Evolutionary conservation across 2,113 vertebrate genomes (phyloP).

Genomic region (Odocoileus virginianus): DNA sequence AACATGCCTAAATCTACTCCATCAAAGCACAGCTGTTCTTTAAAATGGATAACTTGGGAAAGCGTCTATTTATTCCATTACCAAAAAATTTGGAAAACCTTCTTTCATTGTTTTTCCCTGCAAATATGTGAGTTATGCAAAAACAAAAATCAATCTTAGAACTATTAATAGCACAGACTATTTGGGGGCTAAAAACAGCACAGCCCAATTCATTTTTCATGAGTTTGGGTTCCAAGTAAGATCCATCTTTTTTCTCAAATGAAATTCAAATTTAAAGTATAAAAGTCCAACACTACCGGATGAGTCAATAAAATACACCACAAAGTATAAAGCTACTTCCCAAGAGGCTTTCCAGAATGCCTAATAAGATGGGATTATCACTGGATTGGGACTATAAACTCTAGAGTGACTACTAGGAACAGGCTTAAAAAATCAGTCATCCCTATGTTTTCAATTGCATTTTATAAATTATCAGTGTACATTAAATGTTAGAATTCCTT

Average conservation of each 20-base stretch:
- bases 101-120: slow-evolving; percentile 28
- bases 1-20: neutral
- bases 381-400: neutral
- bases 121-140: slow-evolving; percentile 40
- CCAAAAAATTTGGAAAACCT: slow-evolving; percentile 1
- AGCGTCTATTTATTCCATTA: neutral
- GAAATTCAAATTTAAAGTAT: slow-evolving; percentile 40
- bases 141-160: slow-evolving; percentile 56
- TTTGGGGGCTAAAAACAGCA: slow-evolving; percentile 46
- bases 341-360: neutral
- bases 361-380: neutral
- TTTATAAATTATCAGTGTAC: neutral
- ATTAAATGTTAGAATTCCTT: neutral
- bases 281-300: neutral
- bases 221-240: slow-evolving; percentile 27
- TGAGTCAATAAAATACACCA: neutral
- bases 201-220: slow-evolving; percentile 44
- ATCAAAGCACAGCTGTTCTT: neutral
- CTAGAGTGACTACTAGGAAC: neutral
- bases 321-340: neutral
- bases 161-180: slow-evolving; percentile 51
- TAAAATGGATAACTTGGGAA: neutral
- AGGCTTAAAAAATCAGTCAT: neutral
- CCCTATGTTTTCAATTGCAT: neutral
- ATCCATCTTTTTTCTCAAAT: slow-evolving; percentile 20